These are phyloP conservation scores for Huso huso DNA, from an alignment of 2,797 vertebrate genomes.

Conservation along the genomic window DNA sequence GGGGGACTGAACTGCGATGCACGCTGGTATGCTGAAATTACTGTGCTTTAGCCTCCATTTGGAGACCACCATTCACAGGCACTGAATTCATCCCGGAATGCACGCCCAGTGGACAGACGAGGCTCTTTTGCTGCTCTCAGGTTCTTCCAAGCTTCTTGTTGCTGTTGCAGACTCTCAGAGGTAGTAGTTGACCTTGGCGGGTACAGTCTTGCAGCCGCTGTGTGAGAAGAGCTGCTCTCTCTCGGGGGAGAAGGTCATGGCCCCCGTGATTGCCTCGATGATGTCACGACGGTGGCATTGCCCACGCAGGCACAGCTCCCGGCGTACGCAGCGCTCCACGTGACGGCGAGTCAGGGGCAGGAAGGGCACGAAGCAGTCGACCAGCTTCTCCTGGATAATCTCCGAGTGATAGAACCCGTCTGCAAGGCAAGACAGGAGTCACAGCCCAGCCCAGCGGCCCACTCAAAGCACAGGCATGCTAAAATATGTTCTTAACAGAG, in stretches of 20 bases:
- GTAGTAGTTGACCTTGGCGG: conserved; percentile 73
- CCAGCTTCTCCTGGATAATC: conserved; percentile 67
- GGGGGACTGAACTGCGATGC: too few relatives aligned
- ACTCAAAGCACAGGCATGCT: background rate
- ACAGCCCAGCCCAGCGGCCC: background rate
- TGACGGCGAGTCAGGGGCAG: conserved; percentile 74
- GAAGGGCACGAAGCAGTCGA: conserved; percentile 80
- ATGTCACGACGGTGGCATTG: conserved; percentile 46
- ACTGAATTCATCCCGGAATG: too few relatives aligned
- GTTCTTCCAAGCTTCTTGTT: too few relatives aligned
- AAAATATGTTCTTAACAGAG: background rate
- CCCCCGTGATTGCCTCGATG: conserved; percentile 60
- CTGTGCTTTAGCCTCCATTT: too few relatives aligned
- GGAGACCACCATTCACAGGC: too few relatives aligned
- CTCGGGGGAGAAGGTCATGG: conserved; percentile 66
- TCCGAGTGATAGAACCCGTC: conserved; percentile 79
- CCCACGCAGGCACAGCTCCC: conserved; percentile 69
- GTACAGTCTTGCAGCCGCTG: conserved; percentile 80
- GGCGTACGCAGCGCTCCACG: conserved; percentile 67
- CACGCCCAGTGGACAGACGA: too few relatives aligned
- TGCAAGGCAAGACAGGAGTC: conserved; percentile 36
- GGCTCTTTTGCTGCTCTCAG: too few relatives aligned
- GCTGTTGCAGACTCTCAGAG: conserved; percentile 49
- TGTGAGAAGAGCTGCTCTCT: conserved; percentile 73
- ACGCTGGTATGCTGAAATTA: too few relatives aligned